Evolutionary conservation across 2,113 vertebrate genomes (phyloP).

Genomic region (Tychaedon coryphoeus): DNA sequence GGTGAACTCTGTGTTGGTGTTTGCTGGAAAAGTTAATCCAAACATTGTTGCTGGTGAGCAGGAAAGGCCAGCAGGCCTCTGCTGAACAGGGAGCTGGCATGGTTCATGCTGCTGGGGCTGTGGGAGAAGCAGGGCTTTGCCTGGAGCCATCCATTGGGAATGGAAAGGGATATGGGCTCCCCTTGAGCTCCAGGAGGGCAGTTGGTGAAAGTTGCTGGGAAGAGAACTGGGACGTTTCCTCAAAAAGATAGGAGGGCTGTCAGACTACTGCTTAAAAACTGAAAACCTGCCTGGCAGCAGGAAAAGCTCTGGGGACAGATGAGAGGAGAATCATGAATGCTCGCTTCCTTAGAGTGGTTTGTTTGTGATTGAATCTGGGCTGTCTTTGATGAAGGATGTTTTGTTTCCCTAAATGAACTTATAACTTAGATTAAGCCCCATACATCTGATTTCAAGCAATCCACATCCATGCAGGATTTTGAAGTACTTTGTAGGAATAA

Average conservation of each 20-base stretch:
- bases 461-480: not conserved
- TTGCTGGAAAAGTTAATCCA: not conserved
- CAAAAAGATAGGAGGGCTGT: not conserved
- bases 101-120: not conserved
- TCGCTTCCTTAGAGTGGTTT: not conserved
- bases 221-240: not conserved
- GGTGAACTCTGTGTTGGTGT: not conserved
- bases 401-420: not conserved
- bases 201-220: not conserved
- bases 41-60: not conserved
- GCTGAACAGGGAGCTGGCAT: accelerated
- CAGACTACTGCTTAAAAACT: not conserved
- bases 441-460: not conserved
- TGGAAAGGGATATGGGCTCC: not conserved
- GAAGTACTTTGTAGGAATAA: not conserved
- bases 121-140: not conserved
- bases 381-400: not conserved
- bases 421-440: not conserved
- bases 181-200: not conserved
- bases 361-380: not conserved
- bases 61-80: not conserved
- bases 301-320: not conserved
- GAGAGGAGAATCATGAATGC: accelerated
- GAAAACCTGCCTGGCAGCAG: not conserved
- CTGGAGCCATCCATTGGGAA: not conserved